These are phyloP conservation scores for Magallana nippona DNA, from an alignment of 2,888 invertebrate genomes.

Conservation along the genomic window DNA sequence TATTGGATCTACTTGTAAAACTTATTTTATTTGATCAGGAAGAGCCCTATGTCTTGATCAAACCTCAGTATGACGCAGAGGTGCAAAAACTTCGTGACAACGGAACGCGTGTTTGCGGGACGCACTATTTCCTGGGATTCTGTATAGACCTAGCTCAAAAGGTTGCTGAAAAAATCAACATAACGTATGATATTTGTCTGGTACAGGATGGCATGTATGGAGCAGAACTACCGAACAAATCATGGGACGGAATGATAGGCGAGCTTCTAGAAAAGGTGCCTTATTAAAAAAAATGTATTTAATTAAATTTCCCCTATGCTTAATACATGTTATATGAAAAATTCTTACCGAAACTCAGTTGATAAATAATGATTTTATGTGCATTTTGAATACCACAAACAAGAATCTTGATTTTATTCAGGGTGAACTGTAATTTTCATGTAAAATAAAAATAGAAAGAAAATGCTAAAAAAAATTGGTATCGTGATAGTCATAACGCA, in stretches of 20 bases:
- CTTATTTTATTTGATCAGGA: conserved; percentile 61
- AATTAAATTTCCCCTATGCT: conserved; percentile 77
- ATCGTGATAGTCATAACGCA: background rate
- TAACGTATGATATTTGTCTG: conserved; percentile 77
- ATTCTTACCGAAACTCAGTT: no score
- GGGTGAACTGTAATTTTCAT: no score
- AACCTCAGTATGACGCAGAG: conserved; percentile 49
- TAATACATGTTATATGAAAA: background rate
- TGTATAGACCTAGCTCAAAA: conserved; percentile 80
- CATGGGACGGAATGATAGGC: conserved; percentile 79
- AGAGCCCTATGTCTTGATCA: conserved; percentile 74
- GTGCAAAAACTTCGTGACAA: conserved; percentile 5
- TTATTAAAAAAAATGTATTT: conserved; percentile 52
- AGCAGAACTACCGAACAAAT: conserved; percentile 64
- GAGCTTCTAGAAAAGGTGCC: conserved; percentile 75
- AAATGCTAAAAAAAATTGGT: no score
- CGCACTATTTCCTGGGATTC: conserved; percentile 86
- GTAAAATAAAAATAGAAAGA: no score
- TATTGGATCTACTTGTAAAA: no score
- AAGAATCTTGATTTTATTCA: no score
- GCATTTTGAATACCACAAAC: no score
- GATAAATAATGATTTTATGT: no score
- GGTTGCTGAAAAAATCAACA: conserved; percentile 77
- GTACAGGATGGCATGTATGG: conserved; percentile 75
- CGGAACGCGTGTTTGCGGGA: conserved; percentile 82